Evolutionary conservation across 2,888 invertebrate genomes (phyloP), one percentile per base, ranked within the genome.

Genomic region (Epistrophe grossulariae): DNA sequence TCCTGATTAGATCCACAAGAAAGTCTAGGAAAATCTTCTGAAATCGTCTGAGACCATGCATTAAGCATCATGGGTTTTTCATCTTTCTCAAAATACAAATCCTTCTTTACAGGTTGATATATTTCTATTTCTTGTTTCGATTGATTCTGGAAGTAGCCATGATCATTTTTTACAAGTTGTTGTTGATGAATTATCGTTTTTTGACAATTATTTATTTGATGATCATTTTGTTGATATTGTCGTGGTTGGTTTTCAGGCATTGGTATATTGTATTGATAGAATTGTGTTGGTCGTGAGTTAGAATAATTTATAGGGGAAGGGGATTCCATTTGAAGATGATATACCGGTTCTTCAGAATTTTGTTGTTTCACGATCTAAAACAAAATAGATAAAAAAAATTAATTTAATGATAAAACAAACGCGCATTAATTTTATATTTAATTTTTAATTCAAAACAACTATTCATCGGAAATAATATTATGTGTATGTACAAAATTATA

Each of bases 11-110:
- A n/a, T 5, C 9, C 15, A 5, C 13, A 17, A 13, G 38, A 45
- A 3, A 19, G 19, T n/a, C 6, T 31, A 0, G 79, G 59, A 19
- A 73, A 50, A 43, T 74, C 73, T 0, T 73, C 50, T 13, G 4
- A 24, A 7, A 4, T 43, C 2, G 73, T 80, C 40, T 80, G 79
- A n/a, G 73, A 68, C 73, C 79, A 80, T 11, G 66, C 66, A 13
- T 79, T 60, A 0, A 73, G 66, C 17, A 59, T 50, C 73, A 79
- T 79, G 1, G 66, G 73, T n/a, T 4, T 17, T 0, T 79, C 73
- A n/a, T 43, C 9, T 9, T n/a, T n/a, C n/a, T 8, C 10, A 45
- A n/a, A 28, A 45, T 28, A 3, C 0, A 15, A 24, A 28, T 13
- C 10, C 0, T 17, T 9, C 10, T 38, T 35, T 13, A 6, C 17